These are phyloP conservation scores for Piliocolobus tephrosceles DNA, from an alignment of 2,113 vertebrate species.

Conservation along the genomic window DNA sequence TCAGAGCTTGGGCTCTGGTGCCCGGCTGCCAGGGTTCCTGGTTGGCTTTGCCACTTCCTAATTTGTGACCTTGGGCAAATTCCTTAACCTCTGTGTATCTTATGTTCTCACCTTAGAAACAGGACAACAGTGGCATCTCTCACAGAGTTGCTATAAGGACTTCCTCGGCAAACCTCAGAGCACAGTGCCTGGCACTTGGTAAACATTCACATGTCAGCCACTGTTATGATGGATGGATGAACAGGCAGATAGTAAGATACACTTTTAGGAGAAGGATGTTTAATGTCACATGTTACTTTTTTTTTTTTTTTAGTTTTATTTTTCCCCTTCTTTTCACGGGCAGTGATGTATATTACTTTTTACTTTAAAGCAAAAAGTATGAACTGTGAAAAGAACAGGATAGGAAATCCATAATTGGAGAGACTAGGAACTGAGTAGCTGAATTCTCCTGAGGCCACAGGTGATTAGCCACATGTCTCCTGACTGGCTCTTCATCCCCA, in stretches of 20 bases:
- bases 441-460: neutral
- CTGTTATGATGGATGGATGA: neutral
- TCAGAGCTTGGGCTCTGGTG: neutral
- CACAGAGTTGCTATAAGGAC: neutral
- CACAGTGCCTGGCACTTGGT: neutral
- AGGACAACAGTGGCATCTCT: neutral
- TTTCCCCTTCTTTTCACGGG: no score
- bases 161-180: neutral
- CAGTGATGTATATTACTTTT: neutral
- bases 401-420: neutral
- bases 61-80: neutral
- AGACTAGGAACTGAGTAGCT: neutral
- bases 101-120: neutral
- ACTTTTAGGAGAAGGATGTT: neutral
- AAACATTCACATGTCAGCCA: neutral
- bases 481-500: neutral
- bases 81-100: neutral
- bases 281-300: neutral
- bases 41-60: neutral
- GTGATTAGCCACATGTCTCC: neutral
- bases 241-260: neutral
- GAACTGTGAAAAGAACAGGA: neutral
- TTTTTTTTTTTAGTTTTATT: neutral
- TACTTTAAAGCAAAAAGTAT: neutral
- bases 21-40: neutral